phyloP scores from a whole-genome alignment of 1,140 invertebrate species.

The Laupala kohalensis region DNA sequence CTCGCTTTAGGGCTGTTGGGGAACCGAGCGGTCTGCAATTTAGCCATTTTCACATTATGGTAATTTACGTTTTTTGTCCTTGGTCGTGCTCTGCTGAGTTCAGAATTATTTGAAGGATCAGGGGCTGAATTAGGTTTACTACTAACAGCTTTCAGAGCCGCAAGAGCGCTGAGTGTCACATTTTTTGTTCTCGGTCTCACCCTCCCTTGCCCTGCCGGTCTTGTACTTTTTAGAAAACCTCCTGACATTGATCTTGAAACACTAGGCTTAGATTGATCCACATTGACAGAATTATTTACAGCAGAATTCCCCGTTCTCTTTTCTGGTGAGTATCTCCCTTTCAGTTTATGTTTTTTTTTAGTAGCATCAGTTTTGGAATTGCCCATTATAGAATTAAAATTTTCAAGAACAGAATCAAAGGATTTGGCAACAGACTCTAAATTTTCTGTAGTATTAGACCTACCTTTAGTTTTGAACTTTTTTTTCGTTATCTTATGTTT shows the following conservation, averaged over 20 bases:
- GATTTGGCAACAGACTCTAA: slow-evolving; percentile 34
- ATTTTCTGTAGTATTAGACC: slow-evolving; percentile 16
- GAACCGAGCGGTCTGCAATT: slow-evolving; percentile 31
- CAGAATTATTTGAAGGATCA: slow-evolving; percentile 24
- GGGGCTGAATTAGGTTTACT: slow-evolving; percentile 14
- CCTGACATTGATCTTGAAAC: slow-evolving; percentile 32
- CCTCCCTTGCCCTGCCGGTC: slow-evolving; percentile 4
- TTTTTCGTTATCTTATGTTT: slow-evolving; percentile 26
- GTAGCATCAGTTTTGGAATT: slow-evolving; percentile 25
- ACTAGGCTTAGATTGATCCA: slow-evolving; percentile 36
- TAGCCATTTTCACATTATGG: slow-evolving; percentile 35
- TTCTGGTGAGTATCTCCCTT: slow-evolving; percentile 14
- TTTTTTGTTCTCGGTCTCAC: slow-evolving; percentile 17
- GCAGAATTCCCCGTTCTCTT: slow-evolving; percentile 19
- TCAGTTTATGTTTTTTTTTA: slow-evolving; percentile 23
- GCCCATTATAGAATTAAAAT: slow-evolving; percentile 36
- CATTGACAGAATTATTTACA: slow-evolving; percentile 17
- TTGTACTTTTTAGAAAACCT: slow-evolving; percentile 24
- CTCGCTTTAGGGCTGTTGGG: slow-evolving; percentile 20
- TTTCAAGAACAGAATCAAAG: slow-evolving; percentile 39
- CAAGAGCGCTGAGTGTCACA: slow-evolving; percentile 23
- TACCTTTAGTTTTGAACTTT: slow-evolving; percentile 12
- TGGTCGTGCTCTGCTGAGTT: slow-evolving; percentile 37
- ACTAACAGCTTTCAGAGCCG: slow-evolving; percentile 13
- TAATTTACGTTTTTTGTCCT: slow-evolving; percentile 49